Base-by-base conservation (phyloP, 1,140 invertebrate genomes). In the Nylanderia fulva region DNA sequence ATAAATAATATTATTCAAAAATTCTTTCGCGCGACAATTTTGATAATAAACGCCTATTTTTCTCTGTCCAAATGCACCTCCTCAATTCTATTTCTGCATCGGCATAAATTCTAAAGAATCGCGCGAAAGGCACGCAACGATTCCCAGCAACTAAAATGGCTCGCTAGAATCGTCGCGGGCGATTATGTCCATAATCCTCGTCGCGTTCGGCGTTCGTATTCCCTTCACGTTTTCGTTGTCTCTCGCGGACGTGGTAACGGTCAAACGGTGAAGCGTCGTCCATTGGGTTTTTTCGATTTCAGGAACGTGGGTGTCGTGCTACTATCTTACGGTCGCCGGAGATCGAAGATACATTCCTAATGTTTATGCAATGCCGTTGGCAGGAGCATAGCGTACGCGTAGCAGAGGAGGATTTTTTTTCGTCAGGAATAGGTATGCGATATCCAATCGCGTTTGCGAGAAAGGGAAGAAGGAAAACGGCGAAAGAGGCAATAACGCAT, bases 401-500 rank as follows among this genome's bases (percentile, higher is more conserved):
- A 76, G 63, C 79, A 66, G n/a, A n/a, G 48, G 69, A 39, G 33
- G 74, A 85, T 85, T 86, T 91, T 91, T n/a, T 93, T 93, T 92
- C 90, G 45, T 85, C 79, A 61, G 80, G 87, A 90, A 89, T 91
- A 89, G 88, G 85, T 79, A 90, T 83, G 85, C 89, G 90, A 91
- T 92, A 90, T 75, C 86, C 72, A 87, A 86, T 86, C 68, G 82
- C 72, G 80, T 77, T 71, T 52, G 66, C 66, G 1, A 27, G 42
- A 29, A 2, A 85, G 61, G 74, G n/a, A n/a, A 72, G 87, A 82
- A 84, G 74, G 69, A 69, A 74, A 79, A 84, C 82, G 80, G 63
- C 36, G 68, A n/a, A n/a, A n/a, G n/a, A n/a, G 56, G 86, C 91
- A 92, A 93, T 93, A 93, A 92, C 88, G 91, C 92, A 93, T 92